Evolutionary conservation across 1,140 invertebrate species (phyloP), one percentile per base, ranked within the genome.

Genomic region (Anthonomus grandis): DNA sequence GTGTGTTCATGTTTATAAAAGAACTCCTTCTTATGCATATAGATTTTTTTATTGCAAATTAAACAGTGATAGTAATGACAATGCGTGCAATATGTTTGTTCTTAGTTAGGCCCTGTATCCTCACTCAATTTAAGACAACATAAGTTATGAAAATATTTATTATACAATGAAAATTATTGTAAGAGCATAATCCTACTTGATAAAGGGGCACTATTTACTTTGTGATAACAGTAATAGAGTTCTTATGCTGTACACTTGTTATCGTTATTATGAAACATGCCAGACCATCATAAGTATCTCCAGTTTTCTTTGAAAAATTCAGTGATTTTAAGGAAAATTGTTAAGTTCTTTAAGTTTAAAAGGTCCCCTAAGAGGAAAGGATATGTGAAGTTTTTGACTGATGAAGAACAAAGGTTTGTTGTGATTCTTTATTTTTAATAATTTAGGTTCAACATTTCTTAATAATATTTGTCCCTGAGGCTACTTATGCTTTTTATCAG

Each of bases 371-470:
- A 70, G 60, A 64, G 37, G 18, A 62, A 62, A 31, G 70, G 70
- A 9, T 72, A 71, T 36, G 27, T 63, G 9, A 66, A 64, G 42
- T 67, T 72, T 47, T 53, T 72, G 8, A 61, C 64, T n/a, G 69
- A 71, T 23, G 68, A 70, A 24, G 70, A 72, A 51, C 68, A 72
- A 53, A 72, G 70, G 70, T 71, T 42, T 53, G 41, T 59, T 19
- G 52, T 44, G 23, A 48, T 5, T 53, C 17, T 22, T 13, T 23
- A 42, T 47, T 49, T 57, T 39, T 41, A 50, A 44, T 24, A 56
- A 34, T 9, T 49, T 27, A 36, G 37, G 21, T 6, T 36, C 12
- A 36, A 2, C 21, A 36, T 22, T 45, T 49, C 34, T 48, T 44
- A 44, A 52, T 15, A 24, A 57, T 38, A 25, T 52, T n/a, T 36